A percentile compares a stretch with the other conserved stretches of the same genome.
Conservation (phyloP, 1,140 invertebrate genomes). For the Agraylea sexmaculata region DNA sequence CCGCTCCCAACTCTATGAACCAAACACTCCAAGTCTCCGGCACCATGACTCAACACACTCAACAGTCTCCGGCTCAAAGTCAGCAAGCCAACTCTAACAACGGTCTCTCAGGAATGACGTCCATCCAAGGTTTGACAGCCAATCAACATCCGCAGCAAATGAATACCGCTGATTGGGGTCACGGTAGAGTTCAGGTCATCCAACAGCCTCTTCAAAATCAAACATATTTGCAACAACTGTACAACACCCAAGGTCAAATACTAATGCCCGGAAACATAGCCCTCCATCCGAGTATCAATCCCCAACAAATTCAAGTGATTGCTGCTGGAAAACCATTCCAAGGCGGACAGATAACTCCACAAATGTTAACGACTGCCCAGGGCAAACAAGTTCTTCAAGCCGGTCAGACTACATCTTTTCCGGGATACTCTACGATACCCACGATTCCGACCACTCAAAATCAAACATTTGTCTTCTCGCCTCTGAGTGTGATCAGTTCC, state of each 20-base stretch:
- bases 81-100: slow-evolving; percentile 25
- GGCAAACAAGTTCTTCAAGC: slow-evolving; percentile 53
- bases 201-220: slow-evolving; percentile 69
- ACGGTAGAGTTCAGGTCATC: slow-evolving; percentile 60
- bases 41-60: slow-evolving; percentile 5
- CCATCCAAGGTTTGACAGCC: slow-evolving; percentile 31
- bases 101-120: slow-evolving; percentile 28
- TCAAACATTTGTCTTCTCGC: slow-evolving; percentile 69
- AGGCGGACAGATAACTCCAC: slow-evolving; percentile 59
- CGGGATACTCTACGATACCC: slow-evolving; percentile 59
- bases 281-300: slow-evolving; percentile 62
- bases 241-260: slow-evolving; percentile 61
- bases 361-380: slow-evolving; percentile 63
- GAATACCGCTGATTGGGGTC: slow-evolving; percentile 43
- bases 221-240: slow-evolving; percentile 66
- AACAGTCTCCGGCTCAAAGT: slow-evolving; percentile 6
- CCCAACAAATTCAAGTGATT: slow-evolving; percentile 69
- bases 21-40: slow-evolving; percentile 13
- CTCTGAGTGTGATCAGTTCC: slow-evolving; percentile 56
- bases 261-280: slow-evolving; percentile 70
- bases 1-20: slow-evolving; percentile 18
- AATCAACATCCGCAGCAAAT: slow-evolving; percentile 35
- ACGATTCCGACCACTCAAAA: slow-evolving; percentile 65
- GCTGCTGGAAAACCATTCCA: slow-evolving; percentile 71
- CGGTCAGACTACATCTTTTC: slow-evolving; percentile 47